A percentile compares a stretch with the other conserved stretches of the same genome.
Conservation (phyloP, 2,113 vertebrate genomes). For the Eudorcas thomsonii region DNA sequence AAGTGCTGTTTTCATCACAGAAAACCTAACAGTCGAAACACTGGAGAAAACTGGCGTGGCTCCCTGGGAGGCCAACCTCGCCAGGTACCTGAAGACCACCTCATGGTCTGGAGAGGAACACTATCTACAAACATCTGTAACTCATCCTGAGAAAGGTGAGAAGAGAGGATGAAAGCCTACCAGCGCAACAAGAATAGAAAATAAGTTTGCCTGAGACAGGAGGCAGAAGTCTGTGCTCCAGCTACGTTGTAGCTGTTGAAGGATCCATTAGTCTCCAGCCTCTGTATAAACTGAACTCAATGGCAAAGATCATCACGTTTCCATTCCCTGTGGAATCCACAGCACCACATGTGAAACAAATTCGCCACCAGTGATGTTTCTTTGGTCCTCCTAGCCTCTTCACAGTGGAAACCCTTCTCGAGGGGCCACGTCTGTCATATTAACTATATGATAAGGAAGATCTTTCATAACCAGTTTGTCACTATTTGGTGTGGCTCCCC, state of each 20-base stretch:
- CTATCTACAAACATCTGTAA: rapidly evolving
- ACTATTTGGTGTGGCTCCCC: neutral
- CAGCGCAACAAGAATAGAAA: neutral
- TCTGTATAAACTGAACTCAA: neutral
- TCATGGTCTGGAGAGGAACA: neutral
- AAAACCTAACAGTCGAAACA: neutral
- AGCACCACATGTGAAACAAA: neutral
- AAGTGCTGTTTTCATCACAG: neutral
- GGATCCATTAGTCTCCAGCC: neutral
- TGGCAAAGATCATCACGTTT: neutral
- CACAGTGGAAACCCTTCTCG: neutral
- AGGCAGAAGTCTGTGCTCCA: neutral
- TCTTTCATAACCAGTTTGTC: neutral
- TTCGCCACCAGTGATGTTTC: neutral
- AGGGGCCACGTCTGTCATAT: neutral
- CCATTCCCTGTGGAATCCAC: neutral
- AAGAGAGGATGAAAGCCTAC: no score
- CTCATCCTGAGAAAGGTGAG: neutral
- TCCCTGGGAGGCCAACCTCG: neutral
- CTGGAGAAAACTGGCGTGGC: rapidly evolving
- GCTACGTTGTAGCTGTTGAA: rapidly evolving
- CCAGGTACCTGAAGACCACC: neutral
- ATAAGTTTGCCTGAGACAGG: neutral
- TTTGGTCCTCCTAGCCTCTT: neutral
- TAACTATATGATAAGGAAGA: neutral